Conservation (phyloP, 2,888 invertebrate genomes). For the Eustalomyia histrio region DNA sequence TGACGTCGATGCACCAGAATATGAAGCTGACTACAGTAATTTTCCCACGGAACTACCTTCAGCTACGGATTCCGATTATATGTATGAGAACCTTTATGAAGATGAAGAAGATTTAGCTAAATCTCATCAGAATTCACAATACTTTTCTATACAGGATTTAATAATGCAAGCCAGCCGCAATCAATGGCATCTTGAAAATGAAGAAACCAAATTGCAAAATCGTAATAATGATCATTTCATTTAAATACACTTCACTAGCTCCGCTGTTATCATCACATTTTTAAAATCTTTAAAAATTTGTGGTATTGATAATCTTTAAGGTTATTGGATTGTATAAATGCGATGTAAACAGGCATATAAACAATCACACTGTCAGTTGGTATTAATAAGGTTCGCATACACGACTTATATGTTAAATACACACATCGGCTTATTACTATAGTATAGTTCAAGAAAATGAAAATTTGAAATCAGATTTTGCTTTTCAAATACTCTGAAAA, state of each 20-base stretch:
- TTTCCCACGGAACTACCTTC: slow-evolving; percentile 50
- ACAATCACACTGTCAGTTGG: too few relatives aligned
- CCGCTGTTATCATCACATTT: too few relatives aligned
- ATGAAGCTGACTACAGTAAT: slow-evolving; percentile 64
- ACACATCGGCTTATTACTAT: too few relatives aligned
- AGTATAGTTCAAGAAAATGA: too few relatives aligned
- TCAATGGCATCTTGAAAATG: slow-evolving; percentile 70
- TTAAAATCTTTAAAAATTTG: too few relatives aligned
- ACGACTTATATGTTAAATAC: too few relatives aligned
- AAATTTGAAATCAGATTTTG: too few relatives aligned
- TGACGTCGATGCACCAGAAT: slow-evolving; percentile 31
- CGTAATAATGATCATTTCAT: slow-evolving; percentile 68
- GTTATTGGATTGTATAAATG: too few relatives aligned
- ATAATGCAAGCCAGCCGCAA: slow-evolving; percentile 72
- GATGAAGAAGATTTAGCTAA: slow-evolving; percentile 73
- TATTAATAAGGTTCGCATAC: too few relatives aligned
- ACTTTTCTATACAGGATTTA: slow-evolving; percentile 74
- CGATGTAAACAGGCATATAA: too few relatives aligned
- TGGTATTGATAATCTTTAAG: too few relatives aligned
- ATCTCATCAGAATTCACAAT: slow-evolving; percentile 70
- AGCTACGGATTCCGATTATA: slow-evolving; percentile 68
- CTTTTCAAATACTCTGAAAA: too few relatives aligned
- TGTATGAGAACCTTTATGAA: slow-evolving; percentile 73
- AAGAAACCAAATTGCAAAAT: slow-evolving; percentile 71
- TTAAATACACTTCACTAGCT: slow-evolving; percentile 41